These are phyloP conservation scores for Amblyraja radiata DNA, from an alignment of 2,797 vertebrate genomes.

Conservation along the genomic window DNA sequence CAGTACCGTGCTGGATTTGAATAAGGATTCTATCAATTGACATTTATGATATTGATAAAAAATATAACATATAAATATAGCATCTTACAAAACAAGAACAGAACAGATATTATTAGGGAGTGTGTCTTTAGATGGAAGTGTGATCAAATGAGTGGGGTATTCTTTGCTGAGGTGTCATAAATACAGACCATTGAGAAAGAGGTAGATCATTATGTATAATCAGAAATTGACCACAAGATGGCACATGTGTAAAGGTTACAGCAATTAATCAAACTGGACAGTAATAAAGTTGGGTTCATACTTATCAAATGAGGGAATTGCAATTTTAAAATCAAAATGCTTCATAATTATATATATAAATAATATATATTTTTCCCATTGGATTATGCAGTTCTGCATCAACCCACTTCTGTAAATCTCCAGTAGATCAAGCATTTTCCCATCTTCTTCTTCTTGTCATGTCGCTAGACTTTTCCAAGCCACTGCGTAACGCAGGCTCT, in stretches of 20 bases:
- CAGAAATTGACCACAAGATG: conserved; percentile 31
- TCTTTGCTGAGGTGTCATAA: not conserved
- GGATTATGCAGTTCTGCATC: not conserved
- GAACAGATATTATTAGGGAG: not conserved
- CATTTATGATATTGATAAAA: not conserved
- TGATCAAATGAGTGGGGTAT: not conserved
- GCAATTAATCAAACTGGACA: not conserved
- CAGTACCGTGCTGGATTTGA: too few species aligned
- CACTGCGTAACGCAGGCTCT: too few species aligned
- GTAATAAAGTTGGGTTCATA: not conserved
- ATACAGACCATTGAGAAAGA: not conserved
- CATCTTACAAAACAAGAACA: not conserved
- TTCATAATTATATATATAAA: not conserved
- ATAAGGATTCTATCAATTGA: not conserved
- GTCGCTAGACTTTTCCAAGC: too few species aligned
- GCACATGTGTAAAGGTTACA: conserved; percentile 20
- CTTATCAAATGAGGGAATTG: not conserved
- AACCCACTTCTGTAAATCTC: not conserved
- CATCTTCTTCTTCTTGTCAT: too few species aligned
- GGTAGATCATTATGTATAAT: not conserved
- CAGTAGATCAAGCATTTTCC: not conserved
- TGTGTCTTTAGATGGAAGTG: not conserved
- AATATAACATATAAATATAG: not conserved
- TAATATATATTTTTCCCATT: too few species aligned
- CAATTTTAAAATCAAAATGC: not conserved